These are phyloP conservation scores for Malaclemys terrapin DNA, from an alignment of 2,113 vertebrate genomes.

Conservation along the genomic window DNA sequence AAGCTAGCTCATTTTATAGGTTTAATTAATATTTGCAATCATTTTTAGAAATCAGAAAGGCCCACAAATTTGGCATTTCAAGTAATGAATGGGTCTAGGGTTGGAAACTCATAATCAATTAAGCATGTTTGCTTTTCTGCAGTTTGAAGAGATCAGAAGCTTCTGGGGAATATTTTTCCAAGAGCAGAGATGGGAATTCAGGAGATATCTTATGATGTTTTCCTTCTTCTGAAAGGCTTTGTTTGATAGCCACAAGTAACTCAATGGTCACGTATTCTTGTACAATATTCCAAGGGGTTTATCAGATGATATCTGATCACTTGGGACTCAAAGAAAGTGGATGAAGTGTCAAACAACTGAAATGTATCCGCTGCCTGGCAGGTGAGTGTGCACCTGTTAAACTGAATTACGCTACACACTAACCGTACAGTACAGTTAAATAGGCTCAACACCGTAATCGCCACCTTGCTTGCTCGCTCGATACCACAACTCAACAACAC, in stretches of 20 bases:
- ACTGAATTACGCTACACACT: not conserved
- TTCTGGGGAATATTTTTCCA: not conserved
- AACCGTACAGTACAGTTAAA: not conserved
- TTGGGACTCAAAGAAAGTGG: not conserved
- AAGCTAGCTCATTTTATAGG: not conserved
- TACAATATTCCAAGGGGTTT: fast-evolving
- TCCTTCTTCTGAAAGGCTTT: not conserved
- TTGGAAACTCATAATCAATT: fast-evolving
- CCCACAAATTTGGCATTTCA: not conserved
- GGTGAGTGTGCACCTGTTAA: fast-evolving
- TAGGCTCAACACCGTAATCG: not conserved
- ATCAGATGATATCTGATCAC: not conserved
- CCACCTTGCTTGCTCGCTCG: fast-evolving
- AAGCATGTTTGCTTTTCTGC: fast-evolving
- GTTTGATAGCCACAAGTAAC: not conserved
- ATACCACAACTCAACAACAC: fast-evolving
- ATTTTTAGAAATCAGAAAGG: not conserved
- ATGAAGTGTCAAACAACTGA: not conserved
- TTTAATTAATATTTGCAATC: not conserved
- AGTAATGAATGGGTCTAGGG: not conserved
- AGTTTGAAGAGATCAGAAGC: not conserved
- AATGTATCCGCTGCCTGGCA: not conserved
- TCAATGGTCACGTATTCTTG: fast-evolving
- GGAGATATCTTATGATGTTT: fast-evolving
- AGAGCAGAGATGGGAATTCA: not conserved